These are phyloP conservation scores for Drosophila acutilabella DNA, from an alignment of 2,888 invertebrate species.

Conservation along the genomic window DNA sequence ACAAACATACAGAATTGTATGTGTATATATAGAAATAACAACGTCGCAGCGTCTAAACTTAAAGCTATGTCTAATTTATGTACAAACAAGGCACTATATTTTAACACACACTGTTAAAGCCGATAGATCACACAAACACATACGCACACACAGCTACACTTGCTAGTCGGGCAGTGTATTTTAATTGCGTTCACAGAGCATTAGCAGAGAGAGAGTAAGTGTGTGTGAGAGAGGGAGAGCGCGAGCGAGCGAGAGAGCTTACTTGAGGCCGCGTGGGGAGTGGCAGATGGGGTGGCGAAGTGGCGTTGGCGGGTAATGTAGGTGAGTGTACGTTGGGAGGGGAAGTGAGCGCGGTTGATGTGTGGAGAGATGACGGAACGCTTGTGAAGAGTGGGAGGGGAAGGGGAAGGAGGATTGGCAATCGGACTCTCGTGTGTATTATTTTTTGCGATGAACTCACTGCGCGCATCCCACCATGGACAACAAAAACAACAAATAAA, in stretches of 20 bases:
- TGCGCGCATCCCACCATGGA: conserved; percentile 69
- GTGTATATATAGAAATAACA: conserved; percentile 60
- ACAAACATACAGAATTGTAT: conserved; percentile 19
- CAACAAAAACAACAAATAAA: conserved; percentile 49
- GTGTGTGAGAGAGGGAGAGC: conserved; percentile 13
- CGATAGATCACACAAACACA: conserved; percentile 29
- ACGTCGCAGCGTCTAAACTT: conserved; percentile 55
- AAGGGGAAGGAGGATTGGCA: conserved; percentile 17
- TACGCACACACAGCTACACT: conserved; percentile 31
- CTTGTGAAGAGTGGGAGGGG: not conserved
- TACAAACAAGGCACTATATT: conserved; percentile 78
- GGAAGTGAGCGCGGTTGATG: not conserved
- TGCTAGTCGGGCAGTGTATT: conserved; percentile 54
- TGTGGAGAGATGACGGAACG: not conserved
- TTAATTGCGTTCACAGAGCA: conserved; percentile 71
- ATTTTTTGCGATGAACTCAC: conserved; percentile 83
- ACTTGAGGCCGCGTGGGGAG: conserved; percentile 45
- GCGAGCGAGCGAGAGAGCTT: conserved; percentile 12
- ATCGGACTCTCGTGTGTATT: conserved; percentile 62
- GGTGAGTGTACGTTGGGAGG: conserved; percentile 3
- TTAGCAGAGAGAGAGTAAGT: conserved; percentile 35
- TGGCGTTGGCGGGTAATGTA: conserved; percentile 44
- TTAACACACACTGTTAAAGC: conserved; percentile 47
- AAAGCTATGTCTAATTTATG: conserved; percentile 74
- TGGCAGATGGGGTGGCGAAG: conserved; percentile 54